These are phyloP conservation scores for Lepus townsendii DNA, from an alignment of 2,797 vertebrate species.

Conservation along the genomic window DNA sequence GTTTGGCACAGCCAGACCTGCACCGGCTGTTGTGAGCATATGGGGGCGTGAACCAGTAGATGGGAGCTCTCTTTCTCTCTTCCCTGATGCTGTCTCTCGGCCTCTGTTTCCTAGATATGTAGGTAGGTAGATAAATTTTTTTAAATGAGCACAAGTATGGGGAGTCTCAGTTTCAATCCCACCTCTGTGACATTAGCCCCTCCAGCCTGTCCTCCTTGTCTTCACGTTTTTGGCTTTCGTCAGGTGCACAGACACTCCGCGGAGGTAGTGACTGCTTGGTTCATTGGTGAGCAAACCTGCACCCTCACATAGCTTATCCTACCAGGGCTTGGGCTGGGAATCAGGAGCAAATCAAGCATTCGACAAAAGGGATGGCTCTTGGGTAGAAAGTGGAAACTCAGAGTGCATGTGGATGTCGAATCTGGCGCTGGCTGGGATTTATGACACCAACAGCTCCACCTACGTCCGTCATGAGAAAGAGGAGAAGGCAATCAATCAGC, in stretches of 20 bases:
- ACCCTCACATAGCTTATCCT: background rate
- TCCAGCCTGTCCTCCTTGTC: background rate
- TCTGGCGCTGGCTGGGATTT: constrained; percentile 15
- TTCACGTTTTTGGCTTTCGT: background rate
- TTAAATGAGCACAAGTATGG: no score
- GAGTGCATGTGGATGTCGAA: background rate
- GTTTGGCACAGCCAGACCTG: no score
- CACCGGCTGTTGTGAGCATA: no score
- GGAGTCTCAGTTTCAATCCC: background rate
- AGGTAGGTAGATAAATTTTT: no score
- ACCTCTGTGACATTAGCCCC: background rate
- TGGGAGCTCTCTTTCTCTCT: no score
- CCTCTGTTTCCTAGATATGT: no score
- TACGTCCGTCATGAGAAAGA: background rate
- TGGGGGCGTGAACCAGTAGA: no score
- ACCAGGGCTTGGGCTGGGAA: background rate
- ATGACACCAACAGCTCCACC: background rate
- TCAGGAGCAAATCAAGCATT: background rate
- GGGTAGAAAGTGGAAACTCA: constrained; percentile 14
- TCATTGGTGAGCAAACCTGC: background rate
- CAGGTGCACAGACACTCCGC: background rate
- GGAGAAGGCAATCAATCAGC: constrained; percentile 15
- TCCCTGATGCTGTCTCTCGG: no score
- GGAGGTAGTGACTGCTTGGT: background rate
- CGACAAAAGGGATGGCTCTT: constrained; percentile 7